phyloP scores from a whole-genome alignment of 2,113 vertebrate species.

The Microcebus griseorufus region DNA sequence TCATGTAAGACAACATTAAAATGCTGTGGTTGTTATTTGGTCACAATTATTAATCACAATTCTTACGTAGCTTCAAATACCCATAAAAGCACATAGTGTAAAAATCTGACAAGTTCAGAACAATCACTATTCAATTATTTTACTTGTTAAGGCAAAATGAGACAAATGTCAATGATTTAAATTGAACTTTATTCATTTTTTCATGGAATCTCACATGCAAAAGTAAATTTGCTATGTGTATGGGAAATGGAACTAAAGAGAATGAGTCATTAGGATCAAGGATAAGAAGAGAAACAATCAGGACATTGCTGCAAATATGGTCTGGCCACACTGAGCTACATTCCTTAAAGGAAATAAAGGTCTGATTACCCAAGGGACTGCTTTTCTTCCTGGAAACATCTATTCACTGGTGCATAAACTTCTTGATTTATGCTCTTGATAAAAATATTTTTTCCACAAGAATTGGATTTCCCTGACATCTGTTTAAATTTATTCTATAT shows the following conservation, averaged over 20 bases:
- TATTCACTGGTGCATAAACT: not conserved
- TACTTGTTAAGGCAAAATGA: not conserved
- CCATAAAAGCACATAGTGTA: not conserved
- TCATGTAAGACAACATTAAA: not conserved
- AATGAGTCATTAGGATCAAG: not conserved
- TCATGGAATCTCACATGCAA: not conserved
- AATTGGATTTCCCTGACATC: not conserved
- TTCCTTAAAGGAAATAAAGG: not conserved
- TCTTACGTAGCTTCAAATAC: not conserved
- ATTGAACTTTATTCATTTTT: not conserved
- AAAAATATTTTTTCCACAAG: not conserved
- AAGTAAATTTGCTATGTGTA: not conserved
- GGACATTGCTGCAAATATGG: not conserved
- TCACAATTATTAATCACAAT: not conserved
- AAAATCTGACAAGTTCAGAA: not conserved
- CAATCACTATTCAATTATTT: not conserved
- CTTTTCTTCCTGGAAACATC: not conserved
- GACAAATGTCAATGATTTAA: not conserved
- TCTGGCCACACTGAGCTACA: not conserved
- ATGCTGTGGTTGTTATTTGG: not conserved
- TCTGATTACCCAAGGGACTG: not conserved
- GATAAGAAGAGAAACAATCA: not conserved
- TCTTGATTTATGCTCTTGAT: not conserved
- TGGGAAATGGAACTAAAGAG: not conserved
- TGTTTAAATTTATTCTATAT: constrained; percentile 21